Percentiles rank a stretch among this genome's conserved stretches.
phyloP scores from a whole-genome alignment of 2,888 invertebrate species.

The Limulus polyphemus region DNA sequence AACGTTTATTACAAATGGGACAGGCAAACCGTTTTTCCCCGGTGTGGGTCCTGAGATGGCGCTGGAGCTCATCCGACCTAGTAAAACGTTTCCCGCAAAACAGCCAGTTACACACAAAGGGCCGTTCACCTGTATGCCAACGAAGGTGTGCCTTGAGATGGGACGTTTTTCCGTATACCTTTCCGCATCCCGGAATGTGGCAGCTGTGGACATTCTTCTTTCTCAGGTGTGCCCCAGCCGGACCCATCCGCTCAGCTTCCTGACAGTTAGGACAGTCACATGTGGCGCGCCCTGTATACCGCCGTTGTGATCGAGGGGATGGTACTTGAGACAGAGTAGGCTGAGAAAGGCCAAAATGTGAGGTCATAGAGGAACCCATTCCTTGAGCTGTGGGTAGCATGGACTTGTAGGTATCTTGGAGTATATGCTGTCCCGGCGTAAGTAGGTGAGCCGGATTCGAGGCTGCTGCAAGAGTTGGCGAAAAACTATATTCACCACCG shows the following conservation, averaged over 20 bases:
- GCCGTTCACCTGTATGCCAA: conserved; percentile 96
- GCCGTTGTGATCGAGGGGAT: conserved; percentile 71
- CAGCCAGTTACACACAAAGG: conserved; percentile 94
- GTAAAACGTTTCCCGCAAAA: conserved; percentile 96
- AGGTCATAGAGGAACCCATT: conserved; percentile 40
- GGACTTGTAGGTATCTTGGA: conserved; percentile 92
- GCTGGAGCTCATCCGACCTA: conserved; percentile 86
- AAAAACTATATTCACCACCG: conserved; percentile 36
- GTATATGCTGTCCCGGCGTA: conserved; percentile 69
- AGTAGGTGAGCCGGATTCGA: conserved; percentile 53
- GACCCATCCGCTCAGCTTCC: conserved; percentile 87
- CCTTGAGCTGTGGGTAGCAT: conserved; percentile 49
- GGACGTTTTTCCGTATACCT: conserved; percentile 92
- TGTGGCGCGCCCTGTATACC: conserved; percentile 89
- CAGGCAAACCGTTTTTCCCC: conserved; percentile 94
- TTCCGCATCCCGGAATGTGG: conserved; percentile 81
- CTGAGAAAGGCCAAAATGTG: conserved; percentile 48
- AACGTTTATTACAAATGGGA: conserved; percentile 91
- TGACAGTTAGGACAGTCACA: conserved; percentile 99
- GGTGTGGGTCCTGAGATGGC: conserved; percentile 84
- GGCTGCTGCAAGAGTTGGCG: conserved; percentile 64
- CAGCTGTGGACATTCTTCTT: conserved; percentile 66
- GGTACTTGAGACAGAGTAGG: conserved; percentile 11
- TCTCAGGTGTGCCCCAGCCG: conserved; percentile 78
- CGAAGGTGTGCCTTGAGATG: conserved; percentile 95